Base-by-base conservation (phyloP, 2,113 vertebrate genomes). In the Pelobates fuscus region DNA sequence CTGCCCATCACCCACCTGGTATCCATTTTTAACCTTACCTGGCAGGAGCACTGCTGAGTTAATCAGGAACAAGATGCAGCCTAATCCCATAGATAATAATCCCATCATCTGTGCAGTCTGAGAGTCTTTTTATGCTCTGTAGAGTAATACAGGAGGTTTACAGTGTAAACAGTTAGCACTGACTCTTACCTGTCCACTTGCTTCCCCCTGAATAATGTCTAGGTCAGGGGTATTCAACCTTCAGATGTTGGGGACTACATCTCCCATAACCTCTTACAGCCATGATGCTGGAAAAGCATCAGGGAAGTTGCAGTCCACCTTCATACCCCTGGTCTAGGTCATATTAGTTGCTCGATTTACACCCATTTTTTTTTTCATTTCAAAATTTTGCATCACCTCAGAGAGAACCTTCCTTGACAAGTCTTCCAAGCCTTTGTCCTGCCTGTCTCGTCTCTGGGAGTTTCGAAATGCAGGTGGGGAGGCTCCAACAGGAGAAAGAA, bases 391-490 rank as follows among this genome's bases (percentile, higher is more conserved):
- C 2, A 4, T 15, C 15, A 12, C 44, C 15, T 49, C 15, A 18
- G 4, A 5, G 44, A 17, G 44, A 49, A 4, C 44, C 15, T 49
- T 49, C 17, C 44, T 49, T 17, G 12, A 49, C 8, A 5, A 12
- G 12, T 14, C 17, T 49, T 18, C 11, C 44, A 1, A 17, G 10
- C 20, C 27, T 46, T 4, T 43, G 55, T 41, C 21, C 52, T 12
- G 37, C 27, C 43, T 26, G 5, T 73, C 17, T 2, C 54, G 26
- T 8, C 24, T 29, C 15, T 29, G 21, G 44, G 37, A 37, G 21
- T 37, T 32, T 58, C n/a, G 29, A 12, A 20, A 25, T 30, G 64
- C 64, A 77, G 73, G 73, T 68, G 55, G 67, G 29, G 65, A 77
- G 60, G 32, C 15, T 43, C 20, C 21, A 2, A 43, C 37, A 41